Evolutionary conservation across 2,888 invertebrate species (phyloP), one percentile per base, ranked within the genome.

Genomic region (Argynnis bischoffii): DNA sequence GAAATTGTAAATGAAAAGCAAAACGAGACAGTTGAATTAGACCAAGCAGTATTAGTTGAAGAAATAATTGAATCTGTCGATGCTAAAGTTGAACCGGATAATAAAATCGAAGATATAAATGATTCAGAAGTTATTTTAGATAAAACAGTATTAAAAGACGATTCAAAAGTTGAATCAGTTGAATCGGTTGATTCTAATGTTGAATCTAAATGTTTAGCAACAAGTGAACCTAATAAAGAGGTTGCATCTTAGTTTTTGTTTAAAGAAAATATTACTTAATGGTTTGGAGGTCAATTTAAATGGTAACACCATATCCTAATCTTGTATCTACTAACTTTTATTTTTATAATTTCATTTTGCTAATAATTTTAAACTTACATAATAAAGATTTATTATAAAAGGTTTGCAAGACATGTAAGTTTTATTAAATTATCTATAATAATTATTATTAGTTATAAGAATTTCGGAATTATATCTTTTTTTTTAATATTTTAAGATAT

Each of bases 31-130:
- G 26, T 59, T 11, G 35, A 21, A 41, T 46, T 54, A 46, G 53
- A 6, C 15, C 61, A 84, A 74, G 69, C 82, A 14, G 76, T 81
- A 11, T 80, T 81, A 55, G 74, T 81, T 68, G 57, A 67, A 47
- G 64, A 64, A 26, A 53, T 46, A 35, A 41, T 67, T n/a, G 47
- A 26, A 15, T 11, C 51, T 11, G 6, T 35, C 8, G n/a, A 54
- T n/a, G n/a, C 31, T 3, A 50, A 64, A 64, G 13, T 31, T 35
- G 18, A 53, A 53, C 56, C 50, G 4, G 48, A 48, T 47, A 54
- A 59, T 35, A 41, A 63, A 54, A 31, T 57, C 46, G 31, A 15
- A 64, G 16, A 21, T 41, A 16, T 21, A 8, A 63, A 61, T 15
- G 26, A n/a, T 51, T 31, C 51, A 54, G n/a, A 47, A 51, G 54